These are phyloP conservation scores for Echinometra lucunter DNA, from an alignment of 53 echinoderm and acorn worm species.

Conservation along the genomic window DNA sequence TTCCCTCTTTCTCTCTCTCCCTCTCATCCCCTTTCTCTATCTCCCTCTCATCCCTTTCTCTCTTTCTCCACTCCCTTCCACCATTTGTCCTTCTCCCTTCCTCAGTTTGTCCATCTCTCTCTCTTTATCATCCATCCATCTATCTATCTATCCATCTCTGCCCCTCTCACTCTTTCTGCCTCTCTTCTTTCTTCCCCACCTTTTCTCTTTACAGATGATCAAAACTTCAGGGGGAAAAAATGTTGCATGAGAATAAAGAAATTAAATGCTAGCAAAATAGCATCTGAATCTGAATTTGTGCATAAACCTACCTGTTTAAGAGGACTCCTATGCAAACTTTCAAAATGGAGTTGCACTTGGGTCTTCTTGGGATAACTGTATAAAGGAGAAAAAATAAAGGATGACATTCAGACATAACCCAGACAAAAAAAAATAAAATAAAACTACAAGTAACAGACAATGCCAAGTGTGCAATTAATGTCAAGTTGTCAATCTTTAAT, in stretches of 20 bases:
- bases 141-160: too few relatives aligned
- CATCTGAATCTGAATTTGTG: neutral
- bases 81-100: too few relatives aligned
- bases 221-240: neutral
- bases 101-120: neutral
- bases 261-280: neutral
- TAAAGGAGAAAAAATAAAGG: neutral
- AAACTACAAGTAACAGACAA: neutral
- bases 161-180: neutral
- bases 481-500: neutral
- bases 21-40: neutral
- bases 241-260: neutral
- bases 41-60: too few relatives aligned
- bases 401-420: neutral
- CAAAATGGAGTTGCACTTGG: neutral
- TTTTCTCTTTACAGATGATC: too few relatives aligned
- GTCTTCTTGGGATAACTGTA: neutral
- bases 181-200: too few relatives aligned
- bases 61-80: neutral
- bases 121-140: neutral
- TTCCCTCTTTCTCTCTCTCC: neutral
- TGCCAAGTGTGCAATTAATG: neutral
- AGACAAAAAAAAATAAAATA: neutral
- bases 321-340: neutral
- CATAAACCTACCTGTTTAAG: neutral